These are phyloP conservation scores for Drosophila melanica DNA, from an alignment of 1,140 invertebrate genomes.

Conservation along the genomic window DNA sequence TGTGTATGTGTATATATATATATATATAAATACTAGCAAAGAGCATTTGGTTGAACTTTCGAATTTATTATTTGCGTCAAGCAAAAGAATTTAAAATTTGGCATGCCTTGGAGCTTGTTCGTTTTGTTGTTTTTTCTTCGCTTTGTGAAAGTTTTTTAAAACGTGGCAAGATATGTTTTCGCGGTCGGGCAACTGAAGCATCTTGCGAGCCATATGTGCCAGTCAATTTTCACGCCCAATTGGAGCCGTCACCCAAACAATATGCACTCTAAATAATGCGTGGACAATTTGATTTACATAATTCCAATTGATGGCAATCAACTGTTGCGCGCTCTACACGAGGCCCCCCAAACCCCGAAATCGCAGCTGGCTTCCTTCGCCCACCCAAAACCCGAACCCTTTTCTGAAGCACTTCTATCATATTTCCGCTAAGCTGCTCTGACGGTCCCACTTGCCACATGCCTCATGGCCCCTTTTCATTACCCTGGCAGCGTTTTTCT, in stretches of 20 bases:
- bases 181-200: conserved; percentile 7
- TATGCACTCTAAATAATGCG: conserved; percentile 54
- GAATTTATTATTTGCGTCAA: neutral
- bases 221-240: conserved; percentile 56
- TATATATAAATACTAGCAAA: neutral
- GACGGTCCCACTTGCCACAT: neutral
- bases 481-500: conserved; percentile 3
- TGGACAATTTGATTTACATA: conserved; percentile 76
- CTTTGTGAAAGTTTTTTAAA: neutral
- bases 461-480: neutral
- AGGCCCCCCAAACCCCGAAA: neutral
- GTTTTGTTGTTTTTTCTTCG: neutral
- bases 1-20: neutral
- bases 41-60: neutral
- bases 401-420: conserved; percentile 60
- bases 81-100: neutral
- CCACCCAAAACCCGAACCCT: conserved; percentile 27
- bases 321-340: conserved; percentile 55
- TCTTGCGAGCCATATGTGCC: neutral
- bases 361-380: neutral
- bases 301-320: conserved; percentile 71
- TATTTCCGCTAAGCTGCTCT: conserved; percentile 53
- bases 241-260: conserved; percentile 40
- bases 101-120: neutral
- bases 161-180: neutral